A percentile compares a stretch with the other conserved stretches of the same genome.
Conservation (phyloP, 2,888 invertebrate species). For the Pseudococcus jackbeardsleyi region DNA sequence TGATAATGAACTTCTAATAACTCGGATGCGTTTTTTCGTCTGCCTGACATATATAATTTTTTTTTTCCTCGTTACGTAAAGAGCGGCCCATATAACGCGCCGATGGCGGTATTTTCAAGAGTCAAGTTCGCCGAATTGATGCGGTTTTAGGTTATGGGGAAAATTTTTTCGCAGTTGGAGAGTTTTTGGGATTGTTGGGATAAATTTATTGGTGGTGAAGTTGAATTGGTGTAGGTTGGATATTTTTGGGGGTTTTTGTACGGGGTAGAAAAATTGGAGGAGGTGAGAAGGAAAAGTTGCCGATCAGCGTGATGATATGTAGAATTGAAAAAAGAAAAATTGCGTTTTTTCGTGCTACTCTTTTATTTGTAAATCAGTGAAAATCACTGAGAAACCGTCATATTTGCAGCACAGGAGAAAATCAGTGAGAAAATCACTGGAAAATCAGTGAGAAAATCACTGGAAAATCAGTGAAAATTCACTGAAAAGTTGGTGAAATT, state of each 20-base stretch:
- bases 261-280: too few species aligned
- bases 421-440: too few species aligned
- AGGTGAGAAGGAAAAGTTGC: too few species aligned
- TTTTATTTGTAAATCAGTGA: too few species aligned
- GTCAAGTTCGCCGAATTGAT: not conserved
- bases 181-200: not conserved
- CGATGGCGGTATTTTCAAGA: not conserved
- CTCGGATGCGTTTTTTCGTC: constrained; percentile 32
- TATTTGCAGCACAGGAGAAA: too few species aligned
- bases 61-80: not conserved
- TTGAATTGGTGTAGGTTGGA: not conserved
- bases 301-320: too few species aligned
- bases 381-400: too few species aligned
- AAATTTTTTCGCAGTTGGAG: not conserved
- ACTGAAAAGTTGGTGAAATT: too few species aligned
- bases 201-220: not conserved
- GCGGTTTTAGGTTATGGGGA: not conserved
- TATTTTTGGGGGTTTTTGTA: not conserved
- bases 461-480: too few species aligned
- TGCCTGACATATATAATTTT: constrained; percentile 9
- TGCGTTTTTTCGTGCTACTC: too few species aligned
- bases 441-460: too few species aligned
- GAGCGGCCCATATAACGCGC: not conserved
- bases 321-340: too few species aligned
- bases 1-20: constrained; percentile 40